These are phyloP conservation scores for Bacillus rossius DNA, from an alignment of 1,140 invertebrate species.

Conservation along the genomic window DNA sequence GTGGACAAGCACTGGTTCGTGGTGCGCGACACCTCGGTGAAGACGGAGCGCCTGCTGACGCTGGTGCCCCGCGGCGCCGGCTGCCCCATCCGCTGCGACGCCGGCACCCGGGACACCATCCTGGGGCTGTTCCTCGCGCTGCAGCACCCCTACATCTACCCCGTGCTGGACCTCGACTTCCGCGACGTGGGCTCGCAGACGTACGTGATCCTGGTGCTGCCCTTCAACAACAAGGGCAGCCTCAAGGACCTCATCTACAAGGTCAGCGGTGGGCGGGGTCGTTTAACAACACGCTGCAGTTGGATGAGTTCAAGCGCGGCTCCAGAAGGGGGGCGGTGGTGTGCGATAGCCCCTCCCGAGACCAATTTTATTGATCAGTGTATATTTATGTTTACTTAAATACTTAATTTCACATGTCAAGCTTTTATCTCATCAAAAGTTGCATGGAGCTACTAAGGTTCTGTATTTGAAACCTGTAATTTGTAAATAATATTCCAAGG, in stretches of 20 bases:
- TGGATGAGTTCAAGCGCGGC: too few relatives aligned
- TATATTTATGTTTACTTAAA: too few relatives aligned
- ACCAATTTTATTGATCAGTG: too few relatives aligned
- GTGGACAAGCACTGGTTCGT: conserved; percentile 87
- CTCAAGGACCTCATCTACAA: conserved; percentile 86
- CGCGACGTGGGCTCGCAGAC: conserved; percentile 40
- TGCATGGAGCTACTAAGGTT: too few relatives aligned
- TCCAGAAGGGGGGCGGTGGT: too few relatives aligned
- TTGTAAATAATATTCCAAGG: too few relatives aligned
- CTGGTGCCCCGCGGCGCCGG: conserved; percentile 60
- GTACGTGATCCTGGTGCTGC: conserved; percentile 67
- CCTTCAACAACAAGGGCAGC: conserved; percentile 76
- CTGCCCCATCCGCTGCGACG: conserved; percentile 46
- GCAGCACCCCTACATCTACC: conserved; percentile 89
- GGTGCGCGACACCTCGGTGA: conserved; percentile 69
- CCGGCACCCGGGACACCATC: conserved; percentile 55
- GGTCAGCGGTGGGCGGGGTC: conserved; percentile 43
- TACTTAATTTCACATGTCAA: too few relatives aligned
- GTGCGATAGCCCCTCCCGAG: too few relatives aligned
- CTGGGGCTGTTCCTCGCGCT: conserved; percentile 77
- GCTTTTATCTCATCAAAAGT: too few relatives aligned
- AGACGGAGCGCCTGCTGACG: conserved; percentile 77
- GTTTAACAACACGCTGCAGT: too few relatives aligned
- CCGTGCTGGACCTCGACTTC: conserved; percentile 76
- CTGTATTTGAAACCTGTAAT: too few relatives aligned